These are phyloP conservation scores for Ptychochromis oligacanthus DNA, from an alignment of 2,113 vertebrate species.

Conservation along the genomic window DNA sequence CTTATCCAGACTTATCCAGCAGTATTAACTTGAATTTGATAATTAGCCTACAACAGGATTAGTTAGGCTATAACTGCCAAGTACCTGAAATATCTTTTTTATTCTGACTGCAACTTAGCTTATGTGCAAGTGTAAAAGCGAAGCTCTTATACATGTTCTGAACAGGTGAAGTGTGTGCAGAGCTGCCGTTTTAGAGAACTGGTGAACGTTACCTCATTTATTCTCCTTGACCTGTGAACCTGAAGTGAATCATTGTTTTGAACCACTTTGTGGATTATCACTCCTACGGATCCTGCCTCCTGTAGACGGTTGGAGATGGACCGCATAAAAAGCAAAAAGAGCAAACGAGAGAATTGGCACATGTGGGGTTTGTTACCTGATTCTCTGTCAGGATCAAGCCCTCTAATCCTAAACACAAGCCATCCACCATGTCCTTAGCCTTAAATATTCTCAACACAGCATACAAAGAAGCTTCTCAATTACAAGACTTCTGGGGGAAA, in stretches of 20 bases:
- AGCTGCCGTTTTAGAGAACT: slow-evolving; percentile 8
- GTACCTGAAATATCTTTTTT: neutral
- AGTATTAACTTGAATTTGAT: slow-evolving; percentile 14
- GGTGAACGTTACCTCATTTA: slow-evolving; percentile 28
- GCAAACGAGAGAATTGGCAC: neutral
- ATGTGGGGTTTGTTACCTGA: neutral
- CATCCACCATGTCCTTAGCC: neutral
- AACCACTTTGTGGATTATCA: slow-evolving; percentile 38
- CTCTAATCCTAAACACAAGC: slow-evolving; percentile 13
- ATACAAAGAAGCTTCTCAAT: neutral
- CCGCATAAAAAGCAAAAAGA: neutral
- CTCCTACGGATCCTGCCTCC: slow-evolving; percentile 20
- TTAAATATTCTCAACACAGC: slow-evolving; percentile 3
- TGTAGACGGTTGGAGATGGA: slow-evolving; percentile 25
- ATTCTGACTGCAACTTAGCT: neutral
- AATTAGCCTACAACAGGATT: neutral
- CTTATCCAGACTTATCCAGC: slow-evolving; percentile 11
- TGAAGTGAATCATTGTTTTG: slow-evolving; percentile 62
- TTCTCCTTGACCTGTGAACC: slow-evolving; percentile 44
- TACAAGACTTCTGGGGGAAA: neutral
- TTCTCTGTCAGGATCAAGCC: slow-evolving; percentile 12
- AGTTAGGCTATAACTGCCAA: neutral
- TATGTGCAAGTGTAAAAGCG: neutral
- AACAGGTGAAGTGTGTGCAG: slow-evolving; percentile 6
- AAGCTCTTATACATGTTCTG: neutral